Conservation (phyloP, 2,888 invertebrate genomes). For the Boloria selene region DNA sequence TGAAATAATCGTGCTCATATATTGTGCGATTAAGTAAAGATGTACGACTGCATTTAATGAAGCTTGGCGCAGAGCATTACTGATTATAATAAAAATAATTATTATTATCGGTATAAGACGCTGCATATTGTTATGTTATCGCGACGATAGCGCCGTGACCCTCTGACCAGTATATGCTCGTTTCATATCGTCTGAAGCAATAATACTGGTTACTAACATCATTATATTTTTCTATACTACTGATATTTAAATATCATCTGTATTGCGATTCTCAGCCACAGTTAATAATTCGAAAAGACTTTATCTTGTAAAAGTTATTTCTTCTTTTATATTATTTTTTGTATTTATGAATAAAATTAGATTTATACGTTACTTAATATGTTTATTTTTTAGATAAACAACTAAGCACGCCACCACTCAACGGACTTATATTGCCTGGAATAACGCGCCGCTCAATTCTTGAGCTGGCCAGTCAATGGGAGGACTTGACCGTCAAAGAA, state of each 20-base stretch:
- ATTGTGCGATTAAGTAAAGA: constrained; percentile 23
- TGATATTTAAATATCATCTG: constrained; percentile 14
- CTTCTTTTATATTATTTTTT: too few relatives aligned
- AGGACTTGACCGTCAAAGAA: constrained; percentile 92
- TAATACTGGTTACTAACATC: constrained; percentile 68
- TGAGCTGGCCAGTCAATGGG: constrained; percentile 91
- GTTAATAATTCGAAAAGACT: too few relatives aligned
- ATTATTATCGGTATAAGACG: constrained; percentile 52
- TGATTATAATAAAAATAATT: too few relatives aligned
- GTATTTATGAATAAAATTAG: too few relatives aligned
- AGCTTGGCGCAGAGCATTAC: constrained; percentile 45
- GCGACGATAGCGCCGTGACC: constrained; percentile 60
- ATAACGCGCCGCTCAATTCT: constrained; percentile 95
- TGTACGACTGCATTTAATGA: constrained; percentile 21
- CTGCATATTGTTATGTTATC: constrained; percentile 64
- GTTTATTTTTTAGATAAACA: constrained; percentile 85
- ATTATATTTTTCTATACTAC: constrained; percentile 43
- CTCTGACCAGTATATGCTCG: constrained; percentile 72
- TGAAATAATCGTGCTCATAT: background rate
- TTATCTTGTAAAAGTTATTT: too few relatives aligned
- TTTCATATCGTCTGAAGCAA: constrained; percentile 67
- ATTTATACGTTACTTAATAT: too few relatives aligned
- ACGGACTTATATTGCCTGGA: constrained; percentile 97
- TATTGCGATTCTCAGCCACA: too few relatives aligned
- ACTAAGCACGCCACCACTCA: constrained; percentile 95